Evolutionary conservation across 2,797 vertebrate species (phyloP).

Genomic region (Rhyacichthys aspro): DNA sequence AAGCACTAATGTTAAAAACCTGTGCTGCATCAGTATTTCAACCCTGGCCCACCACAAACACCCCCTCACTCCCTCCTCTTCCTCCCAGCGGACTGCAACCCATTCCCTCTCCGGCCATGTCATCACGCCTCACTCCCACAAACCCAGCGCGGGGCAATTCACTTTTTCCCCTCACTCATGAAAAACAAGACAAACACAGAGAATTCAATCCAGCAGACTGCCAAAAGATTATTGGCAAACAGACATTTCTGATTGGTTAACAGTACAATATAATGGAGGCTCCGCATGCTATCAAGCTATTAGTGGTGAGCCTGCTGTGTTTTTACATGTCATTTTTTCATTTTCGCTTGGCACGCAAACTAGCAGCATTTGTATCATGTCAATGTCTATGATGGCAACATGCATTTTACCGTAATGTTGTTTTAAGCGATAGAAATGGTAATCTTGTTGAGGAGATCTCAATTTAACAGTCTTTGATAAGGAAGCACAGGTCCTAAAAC

Average conservation of each 20-base stretch:
- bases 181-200: conserved; percentile 72
- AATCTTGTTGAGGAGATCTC: no score
- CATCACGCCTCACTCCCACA: conserved; percentile 67
- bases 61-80: conserved; percentile 27
- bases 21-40: conserved; percentile 57
- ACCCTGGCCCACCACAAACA: conserved; percentile 8
- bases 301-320: not conserved
- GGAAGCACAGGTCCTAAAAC: no score
- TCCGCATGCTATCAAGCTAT: not conserved
- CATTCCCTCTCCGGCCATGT: conserved; percentile 48
- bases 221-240: conserved; percentile 73
- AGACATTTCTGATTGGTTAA: conserved; percentile 50
- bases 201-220: conserved; percentile 62
- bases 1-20: conserved; percentile 67
- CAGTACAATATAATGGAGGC: conserved; percentile 41
- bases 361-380: not conserved
- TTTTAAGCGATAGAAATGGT: no score
- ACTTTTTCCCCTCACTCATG: conserved; percentile 61
- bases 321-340: not conserved
- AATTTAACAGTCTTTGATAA: no score
- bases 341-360: not conserved
- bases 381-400: no score
- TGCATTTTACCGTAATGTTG: no score
- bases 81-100: conserved; percentile 52
- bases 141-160: conserved; percentile 58